Conservation (phyloP, 2,113 vertebrate genomes). For the Cheilinus undulatus region DNA sequence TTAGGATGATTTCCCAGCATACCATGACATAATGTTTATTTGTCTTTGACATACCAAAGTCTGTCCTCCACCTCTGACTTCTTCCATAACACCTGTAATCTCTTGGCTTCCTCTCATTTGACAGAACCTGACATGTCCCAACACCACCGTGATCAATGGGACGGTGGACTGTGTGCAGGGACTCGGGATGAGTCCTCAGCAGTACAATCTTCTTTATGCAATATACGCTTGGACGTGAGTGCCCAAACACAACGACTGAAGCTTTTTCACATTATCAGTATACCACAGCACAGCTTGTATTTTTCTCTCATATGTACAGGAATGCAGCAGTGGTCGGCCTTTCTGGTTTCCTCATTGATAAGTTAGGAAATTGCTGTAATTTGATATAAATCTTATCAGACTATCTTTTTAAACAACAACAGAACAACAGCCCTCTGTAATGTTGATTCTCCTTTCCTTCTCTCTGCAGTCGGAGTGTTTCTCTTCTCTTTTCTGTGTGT, state of each 20-base stretch:
- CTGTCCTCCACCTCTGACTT: background rate
- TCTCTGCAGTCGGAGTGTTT: slow-evolving; percentile 83
- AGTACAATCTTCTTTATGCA: slow-evolving; percentile 87
- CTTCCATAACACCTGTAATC: background rate
- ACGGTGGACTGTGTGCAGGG: slow-evolving; percentile 81
- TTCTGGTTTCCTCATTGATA: slow-evolving; percentile 88
- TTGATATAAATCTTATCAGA: background rate
- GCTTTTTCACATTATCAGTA: too few relatives aligned
- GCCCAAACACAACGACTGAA: background rate
- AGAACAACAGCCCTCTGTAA: fast-evolving
- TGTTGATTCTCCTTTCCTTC: background rate
- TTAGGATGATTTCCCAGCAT: background rate
- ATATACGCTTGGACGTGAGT: slow-evolving; percentile 87
- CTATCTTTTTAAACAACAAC: background rate
- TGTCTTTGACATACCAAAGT: background rate
- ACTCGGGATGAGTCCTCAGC: slow-evolving; percentile 86
- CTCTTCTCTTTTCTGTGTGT: slow-evolving; percentile 87
- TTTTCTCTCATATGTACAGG: slow-evolving; percentile 61
- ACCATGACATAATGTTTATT: background rate
- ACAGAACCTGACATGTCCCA: slow-evolving; percentile 87
- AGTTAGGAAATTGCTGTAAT: slow-evolving; percentile 87
- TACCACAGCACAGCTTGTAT: too few relatives aligned
- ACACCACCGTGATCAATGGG: slow-evolving; percentile 75
- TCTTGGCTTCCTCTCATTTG: background rate
- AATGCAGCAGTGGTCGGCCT: slow-evolving; percentile 86